Evolutionary conservation across 2,113 vertebrate genomes (phyloP).

Genomic region (Dunckerocampus dactyliophorus): DNA sequence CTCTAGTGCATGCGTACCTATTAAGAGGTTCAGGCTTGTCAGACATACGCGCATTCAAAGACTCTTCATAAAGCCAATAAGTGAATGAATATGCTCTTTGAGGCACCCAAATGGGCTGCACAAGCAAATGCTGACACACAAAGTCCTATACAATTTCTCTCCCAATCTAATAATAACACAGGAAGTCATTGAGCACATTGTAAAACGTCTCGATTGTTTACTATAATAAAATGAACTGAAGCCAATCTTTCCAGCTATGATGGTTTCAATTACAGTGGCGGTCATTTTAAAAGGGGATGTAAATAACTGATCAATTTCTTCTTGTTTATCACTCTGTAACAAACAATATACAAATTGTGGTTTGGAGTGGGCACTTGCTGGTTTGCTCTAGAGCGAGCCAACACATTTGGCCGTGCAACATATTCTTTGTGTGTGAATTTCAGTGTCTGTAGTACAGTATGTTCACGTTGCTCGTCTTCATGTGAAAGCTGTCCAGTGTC

Average conservation of each 20-base stretch:
- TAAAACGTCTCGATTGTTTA: slow-evolving; percentile 32
- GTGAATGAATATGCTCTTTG: slow-evolving; percentile 55
- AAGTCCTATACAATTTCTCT: slow-evolving; percentile 26
- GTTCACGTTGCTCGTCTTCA: slow-evolving; percentile 16
- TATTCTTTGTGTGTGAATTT: slow-evolving; percentile 16
- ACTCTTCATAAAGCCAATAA: slow-evolving; percentile 40
- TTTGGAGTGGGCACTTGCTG: background rate
- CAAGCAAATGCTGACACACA: slow-evolving; percentile 43
- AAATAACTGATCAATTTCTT: slow-evolving; percentile 1
- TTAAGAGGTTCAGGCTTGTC: slow-evolving; percentile 15
- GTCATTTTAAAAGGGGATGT: background rate
- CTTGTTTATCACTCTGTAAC: background rate
- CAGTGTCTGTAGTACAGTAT: slow-evolving; percentile 4
- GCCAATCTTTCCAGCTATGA: slow-evolving; percentile 13
- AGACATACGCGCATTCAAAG: slow-evolving; percentile 1
- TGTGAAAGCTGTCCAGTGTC: slow-evolving; percentile 25
- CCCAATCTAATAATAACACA: slow-evolving; percentile 52
- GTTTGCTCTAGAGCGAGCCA: background rate
- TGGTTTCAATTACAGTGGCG: slow-evolving; percentile 22
- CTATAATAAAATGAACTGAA: slow-evolving; percentile 18
- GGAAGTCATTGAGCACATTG: slow-evolving; percentile 29
- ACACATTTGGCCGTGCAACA: slow-evolving; percentile 5
- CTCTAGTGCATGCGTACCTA: background rate
- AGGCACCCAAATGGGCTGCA: slow-evolving; percentile 24
- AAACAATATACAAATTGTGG: background rate